These are phyloP conservation scores for Callimorpha dominula DNA, from an alignment of 2,888 invertebrate species.

Conservation along the genomic window DNA sequence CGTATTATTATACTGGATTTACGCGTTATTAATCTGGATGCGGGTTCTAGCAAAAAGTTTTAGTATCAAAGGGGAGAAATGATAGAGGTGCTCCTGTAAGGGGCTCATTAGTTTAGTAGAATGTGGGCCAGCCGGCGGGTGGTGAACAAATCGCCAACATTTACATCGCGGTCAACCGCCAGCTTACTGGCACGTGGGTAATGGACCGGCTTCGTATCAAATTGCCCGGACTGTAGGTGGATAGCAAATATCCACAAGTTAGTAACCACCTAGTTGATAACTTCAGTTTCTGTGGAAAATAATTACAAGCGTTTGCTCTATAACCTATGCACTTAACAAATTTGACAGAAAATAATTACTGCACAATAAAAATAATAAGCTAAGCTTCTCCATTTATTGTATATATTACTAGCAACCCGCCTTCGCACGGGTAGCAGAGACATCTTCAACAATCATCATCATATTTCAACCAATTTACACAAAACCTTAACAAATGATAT, in stretches of 20 bases:
- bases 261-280: not conserved
- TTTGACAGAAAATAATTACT: too few relatives aligned
- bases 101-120: conserved; percentile 64
- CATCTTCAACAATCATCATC: too few relatives aligned
- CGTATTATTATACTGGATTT: not conserved
- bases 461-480: too few relatives aligned
- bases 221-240: conserved; percentile 47
- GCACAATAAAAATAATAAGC: too few relatives aligned
- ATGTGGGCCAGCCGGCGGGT: conserved; percentile 47
- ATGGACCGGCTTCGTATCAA: conserved; percentile 62
- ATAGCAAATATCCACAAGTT: conserved; percentile 22
- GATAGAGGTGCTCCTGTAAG: conserved; percentile 55
- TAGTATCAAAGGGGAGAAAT: conserved; percentile 51
- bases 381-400: too few relatives aligned
- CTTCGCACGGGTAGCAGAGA: too few relatives aligned
- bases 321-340: too few relatives aligned
- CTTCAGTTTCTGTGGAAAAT: too few relatives aligned
- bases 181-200: conserved; percentile 56
- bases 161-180: conserved; percentile 61
- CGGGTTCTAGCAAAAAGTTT: conserved; percentile 29
- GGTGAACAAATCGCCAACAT: conserved; percentile 66
- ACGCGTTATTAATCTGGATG: conserved; percentile 8
- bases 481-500: too few relatives aligned
- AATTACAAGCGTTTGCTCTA: too few relatives aligned
- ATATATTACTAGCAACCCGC: too few relatives aligned